Evolutionary conservation across 2,797 vertebrate species (phyloP).

Genomic region (Pseudochirops cupreus): DNA sequence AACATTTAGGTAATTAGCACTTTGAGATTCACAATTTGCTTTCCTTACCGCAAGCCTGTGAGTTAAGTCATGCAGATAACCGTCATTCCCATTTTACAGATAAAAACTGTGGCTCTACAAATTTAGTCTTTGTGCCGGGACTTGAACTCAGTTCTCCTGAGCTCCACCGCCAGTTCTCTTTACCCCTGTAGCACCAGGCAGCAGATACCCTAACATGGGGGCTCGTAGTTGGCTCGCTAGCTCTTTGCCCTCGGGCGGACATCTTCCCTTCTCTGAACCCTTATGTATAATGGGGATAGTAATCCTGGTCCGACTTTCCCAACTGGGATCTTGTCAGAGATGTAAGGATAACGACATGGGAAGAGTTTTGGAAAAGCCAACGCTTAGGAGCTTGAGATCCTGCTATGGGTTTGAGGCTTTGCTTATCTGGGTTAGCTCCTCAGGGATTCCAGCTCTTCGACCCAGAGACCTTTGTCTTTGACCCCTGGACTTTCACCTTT

Average conservation of each 20-base stretch:
- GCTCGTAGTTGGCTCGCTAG: neutral
- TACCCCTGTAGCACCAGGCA: neutral
- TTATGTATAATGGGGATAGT: neutral
- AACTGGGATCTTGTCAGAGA: neutral
- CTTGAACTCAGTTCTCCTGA: neutral
- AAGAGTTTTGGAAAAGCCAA: neutral
- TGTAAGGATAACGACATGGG: neutral
- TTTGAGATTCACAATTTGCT: neutral
- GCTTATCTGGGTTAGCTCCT: neutral
- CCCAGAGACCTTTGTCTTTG: neutral
- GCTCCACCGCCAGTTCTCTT: neutral
- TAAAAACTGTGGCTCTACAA: constrained; percentile 60
- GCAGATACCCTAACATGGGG: neutral
- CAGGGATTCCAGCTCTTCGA: neutral
- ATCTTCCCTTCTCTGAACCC: constrained; percentile 19
- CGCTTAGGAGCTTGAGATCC: neutral
- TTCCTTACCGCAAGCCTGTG: neutral
- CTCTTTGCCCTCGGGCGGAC: neutral
- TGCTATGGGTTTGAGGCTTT: neutral
- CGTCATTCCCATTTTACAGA: neutral
- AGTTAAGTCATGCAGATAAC: neutral
- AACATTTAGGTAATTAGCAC: neutral
- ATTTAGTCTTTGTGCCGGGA: constrained; percentile 4
- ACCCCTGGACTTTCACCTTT: neutral
- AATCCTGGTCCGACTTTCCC: neutral